Evolutionary conservation across 2,888 invertebrate genomes (phyloP), one percentile per base, ranked within the genome.

Genomic region (Acrobasis repandana): DNA sequence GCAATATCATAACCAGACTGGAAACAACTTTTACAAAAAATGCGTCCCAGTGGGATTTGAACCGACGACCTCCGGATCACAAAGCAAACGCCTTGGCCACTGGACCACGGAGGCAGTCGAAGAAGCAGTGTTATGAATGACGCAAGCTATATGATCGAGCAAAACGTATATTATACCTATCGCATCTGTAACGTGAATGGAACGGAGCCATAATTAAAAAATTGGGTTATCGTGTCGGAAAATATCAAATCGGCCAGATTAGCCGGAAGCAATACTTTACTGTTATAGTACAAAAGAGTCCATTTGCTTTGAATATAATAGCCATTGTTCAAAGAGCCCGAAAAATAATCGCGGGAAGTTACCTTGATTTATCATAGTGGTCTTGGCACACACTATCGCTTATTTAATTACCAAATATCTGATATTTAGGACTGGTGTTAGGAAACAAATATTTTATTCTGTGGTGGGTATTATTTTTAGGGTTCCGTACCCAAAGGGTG

Each of bases 231-330:
- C 78, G 73, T 76, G 79, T 77, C 77, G 76, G 76, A 76, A 72
- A 76, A 77, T 81, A 83, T 80, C 75, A 80, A 84, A 82, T 78
- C 79, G 77, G 77, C 77, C 76, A 77, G 70, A 77, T 79, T 76
- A 75, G 79, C 83, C 87, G 90, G 88, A 90, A 88, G 87, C 83
- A 74, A 88, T 86, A 77, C 79, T 83, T 87, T 84, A 85, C 78
- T 68, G 74, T 81, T 82, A 82, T 79, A 71, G 74, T 75, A 85
- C 75, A 83, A 83, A 81, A 80, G 79, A 80, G 79, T 83, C 83
- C 85, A 87, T 90, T 86, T 86, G 83, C 81, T 85, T 81, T 80
- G 83, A 85, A 84, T 80, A 90, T 90, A 90, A 90, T 90, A 79
- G 90, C 88, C 76, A 90, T 91, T 91, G 90, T 90, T 88, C 83